A percentile compares a stretch with the other conserved stretches of the same genome.
These are phyloP conservation scores for Volucella bombylans DNA, from an alignment of 2,888 invertebrate genomes.

Conservation along the genomic window DNA sequence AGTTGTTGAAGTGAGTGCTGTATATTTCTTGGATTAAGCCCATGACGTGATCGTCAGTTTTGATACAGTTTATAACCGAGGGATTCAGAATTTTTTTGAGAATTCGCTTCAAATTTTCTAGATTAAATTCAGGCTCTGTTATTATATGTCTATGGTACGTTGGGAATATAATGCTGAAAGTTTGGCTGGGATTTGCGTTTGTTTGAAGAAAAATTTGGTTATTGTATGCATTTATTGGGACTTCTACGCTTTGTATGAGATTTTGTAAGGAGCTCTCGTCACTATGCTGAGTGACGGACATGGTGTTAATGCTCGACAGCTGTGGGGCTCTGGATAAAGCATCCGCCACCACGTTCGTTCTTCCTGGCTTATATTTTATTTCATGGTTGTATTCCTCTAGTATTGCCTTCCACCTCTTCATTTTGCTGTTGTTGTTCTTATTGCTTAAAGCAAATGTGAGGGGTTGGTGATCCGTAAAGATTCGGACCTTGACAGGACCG, in stretches of 20 bases:
- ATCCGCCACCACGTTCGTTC: background rate
- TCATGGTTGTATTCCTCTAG: no score
- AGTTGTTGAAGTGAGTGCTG: background rate
- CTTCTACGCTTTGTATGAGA: background rate
- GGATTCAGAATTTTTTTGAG: slow-evolving; percentile 2
- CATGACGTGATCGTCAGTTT: background rate
- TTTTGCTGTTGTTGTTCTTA: no score
- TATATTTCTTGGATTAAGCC: background rate
- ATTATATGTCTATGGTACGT: background rate
- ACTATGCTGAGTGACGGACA: background rate
- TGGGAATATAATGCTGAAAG: slow-evolving; percentile 6
- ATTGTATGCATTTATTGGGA: background rate
- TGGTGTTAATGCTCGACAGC: background rate
- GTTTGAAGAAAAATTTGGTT: background rate
- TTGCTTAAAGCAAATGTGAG: no score
- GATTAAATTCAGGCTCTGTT: background rate
- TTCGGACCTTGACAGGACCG: no score
- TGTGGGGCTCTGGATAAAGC: slow-evolving; percentile 7
- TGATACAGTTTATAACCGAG: slow-evolving; percentile 3
- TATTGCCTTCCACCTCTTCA: no score
- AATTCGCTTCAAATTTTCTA: background rate
- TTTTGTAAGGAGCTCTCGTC: background rate
- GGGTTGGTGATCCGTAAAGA: no score
- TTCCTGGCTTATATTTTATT: no score
- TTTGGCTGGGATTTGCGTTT: background rate